These are phyloP conservation scores for Pachyramphus minor DNA, from an alignment of 2,113 vertebrate species.

Conservation along the genomic window DNA sequence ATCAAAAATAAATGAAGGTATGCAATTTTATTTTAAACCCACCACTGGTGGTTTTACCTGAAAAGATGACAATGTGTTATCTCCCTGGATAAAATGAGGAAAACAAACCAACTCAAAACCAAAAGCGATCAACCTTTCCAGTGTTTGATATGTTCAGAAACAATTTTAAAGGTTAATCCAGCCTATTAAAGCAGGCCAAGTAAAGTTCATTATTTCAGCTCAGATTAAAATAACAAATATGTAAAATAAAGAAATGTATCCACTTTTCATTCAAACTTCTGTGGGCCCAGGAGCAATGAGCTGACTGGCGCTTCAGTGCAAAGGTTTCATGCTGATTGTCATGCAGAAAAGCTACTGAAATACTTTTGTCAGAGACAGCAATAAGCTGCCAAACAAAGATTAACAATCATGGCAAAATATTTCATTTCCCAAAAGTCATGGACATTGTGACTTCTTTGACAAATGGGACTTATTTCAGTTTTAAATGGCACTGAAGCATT, in stretches of 20 bases:
- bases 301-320: background rate
- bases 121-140: background rate
- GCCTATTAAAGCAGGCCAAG: background rate
- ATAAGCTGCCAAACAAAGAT: constrained; percentile 35
- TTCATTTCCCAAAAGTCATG: constrained; percentile 1
- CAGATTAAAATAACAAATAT: background rate
- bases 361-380: constrained; percentile 17
- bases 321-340: background rate
- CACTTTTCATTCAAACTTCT: background rate
- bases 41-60: background rate
- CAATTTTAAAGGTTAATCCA: background rate
- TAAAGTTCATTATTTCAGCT: background rate
- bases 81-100: background rate
- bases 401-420: constrained; percentile 41
- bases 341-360: constrained; percentile 5
- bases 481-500: background rate
- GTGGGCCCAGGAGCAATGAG: background rate
- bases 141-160: background rate
- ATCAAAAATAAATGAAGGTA: background rate
- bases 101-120: background rate
- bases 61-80: background rate
- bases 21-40: background rate
- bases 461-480: constrained; percentile 16
- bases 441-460: constrained; percentile 4
- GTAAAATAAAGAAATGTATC: background rate